Evolutionary conservation across 1,140 invertebrate genomes (phyloP).

Genomic region (Drosophila pandora): DNA sequence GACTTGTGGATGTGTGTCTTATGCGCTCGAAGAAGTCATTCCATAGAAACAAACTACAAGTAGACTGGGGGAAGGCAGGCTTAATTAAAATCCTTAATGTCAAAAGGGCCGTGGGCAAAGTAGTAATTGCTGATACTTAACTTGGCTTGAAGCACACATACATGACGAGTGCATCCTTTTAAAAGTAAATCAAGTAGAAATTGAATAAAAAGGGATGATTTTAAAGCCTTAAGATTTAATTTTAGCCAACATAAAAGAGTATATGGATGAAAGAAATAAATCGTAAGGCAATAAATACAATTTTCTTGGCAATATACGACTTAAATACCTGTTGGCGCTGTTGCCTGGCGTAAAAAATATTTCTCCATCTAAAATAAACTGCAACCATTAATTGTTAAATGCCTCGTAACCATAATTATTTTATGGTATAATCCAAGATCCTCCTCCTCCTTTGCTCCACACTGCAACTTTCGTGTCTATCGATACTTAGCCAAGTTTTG

Average conservation of each 20-base stretch:
- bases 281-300: background rate
- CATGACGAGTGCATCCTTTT: background rate
- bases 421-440: conserved; percentile 31
- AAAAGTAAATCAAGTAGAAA: conserved; percentile 1
- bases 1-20: conserved; percentile 4
- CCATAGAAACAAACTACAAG: background rate
- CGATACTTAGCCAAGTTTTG: conserved; percentile 23
- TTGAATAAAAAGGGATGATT: too few species aligned
- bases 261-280: too few species aligned
- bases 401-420: conserved; percentile 24
- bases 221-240: background rate
- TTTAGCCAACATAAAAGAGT: background rate
- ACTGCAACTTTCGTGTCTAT: conserved; percentile 19
- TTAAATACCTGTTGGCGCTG: background rate
- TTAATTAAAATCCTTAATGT: conserved; percentile 8
- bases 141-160: conserved; percentile 9
- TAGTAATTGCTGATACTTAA: conserved; percentile 40
- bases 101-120: conserved; percentile 6
- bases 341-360: background rate
- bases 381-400: conserved; percentile 12
- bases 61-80: background rate
- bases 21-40: conserved; percentile 51
- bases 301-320: background rate
- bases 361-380: conserved; percentile 1
- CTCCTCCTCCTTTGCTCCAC: conserved; percentile 11